A percentile compares a stretch with the other conserved stretches of the same genome.
phyloP scores from a whole-genome alignment of 1,140 invertebrate species.

The Antheraea mylitta region DNA sequence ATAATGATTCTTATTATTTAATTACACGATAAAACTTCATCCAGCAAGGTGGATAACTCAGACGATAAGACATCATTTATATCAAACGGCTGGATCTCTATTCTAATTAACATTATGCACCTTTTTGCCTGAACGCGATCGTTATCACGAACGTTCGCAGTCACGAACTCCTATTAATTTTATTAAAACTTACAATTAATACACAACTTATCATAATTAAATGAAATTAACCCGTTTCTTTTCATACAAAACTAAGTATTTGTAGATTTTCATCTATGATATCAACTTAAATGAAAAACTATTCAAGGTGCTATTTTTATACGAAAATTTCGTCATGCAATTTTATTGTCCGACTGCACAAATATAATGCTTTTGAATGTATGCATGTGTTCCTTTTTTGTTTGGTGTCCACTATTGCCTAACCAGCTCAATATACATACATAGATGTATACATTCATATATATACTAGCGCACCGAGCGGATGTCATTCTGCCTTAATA shows the following conservation, averaged over 20 bases:
- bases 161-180: conserved; percentile 4
- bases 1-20: neutral
- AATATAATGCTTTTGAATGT: too few relatives aligned
- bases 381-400: too few relatives aligned
- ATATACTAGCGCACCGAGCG: too few relatives aligned
- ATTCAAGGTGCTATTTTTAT: too few relatives aligned
- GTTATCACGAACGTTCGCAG: conserved; percentile 21
- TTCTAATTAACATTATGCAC: conserved; percentile 30
- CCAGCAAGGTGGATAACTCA: conserved; percentile 11
- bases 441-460: too few relatives aligned
- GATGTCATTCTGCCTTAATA: too few relatives aligned
- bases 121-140: conserved; percentile 25
- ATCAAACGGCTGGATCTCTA: conserved; percentile 15
- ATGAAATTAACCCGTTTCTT: neutral
- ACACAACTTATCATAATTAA: neutral
- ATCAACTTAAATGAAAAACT: too few relatives aligned
- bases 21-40: conserved; percentile 7
- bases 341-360: too few relatives aligned
- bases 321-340: too few relatives aligned
- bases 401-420: too few relatives aligned
- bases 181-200: conserved; percentile 3
- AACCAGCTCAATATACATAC: too few relatives aligned
- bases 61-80: conserved; percentile 7
- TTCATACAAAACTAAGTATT: neutral
- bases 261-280: neutral